Conservation (phyloP, 1,140 invertebrate species). For the Euura saliciscinereae region DNA sequence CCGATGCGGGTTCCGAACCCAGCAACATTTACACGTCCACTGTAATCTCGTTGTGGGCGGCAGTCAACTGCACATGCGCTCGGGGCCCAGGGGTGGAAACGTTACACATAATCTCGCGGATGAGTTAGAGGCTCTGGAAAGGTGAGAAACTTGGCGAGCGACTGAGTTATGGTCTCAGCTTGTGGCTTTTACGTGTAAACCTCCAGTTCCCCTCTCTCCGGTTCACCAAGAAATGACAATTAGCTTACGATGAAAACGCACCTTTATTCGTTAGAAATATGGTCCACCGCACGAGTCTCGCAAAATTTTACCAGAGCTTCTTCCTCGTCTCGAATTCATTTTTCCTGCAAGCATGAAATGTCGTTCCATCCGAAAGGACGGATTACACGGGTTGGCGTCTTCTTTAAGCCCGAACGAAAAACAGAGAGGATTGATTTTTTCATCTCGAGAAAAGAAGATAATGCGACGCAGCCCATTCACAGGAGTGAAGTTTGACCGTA, state of each 20-base stretch:
- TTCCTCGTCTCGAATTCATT: too few species aligned
- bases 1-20: too few species aligned
- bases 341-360: too few species aligned
- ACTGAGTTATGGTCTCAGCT: neutral
- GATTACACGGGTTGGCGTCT: too few species aligned
- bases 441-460: neutral
- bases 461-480: neutral
- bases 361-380: too few species aligned
- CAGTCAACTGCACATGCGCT: neutral
- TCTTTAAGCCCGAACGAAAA: too few species aligned
- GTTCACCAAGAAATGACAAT: too few species aligned
- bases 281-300: too few species aligned
- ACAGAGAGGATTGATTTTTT: neutral
- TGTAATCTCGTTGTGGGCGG: conserved; percentile 2
- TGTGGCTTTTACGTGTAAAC: conserved; percentile 3
- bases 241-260: too few species aligned
- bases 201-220: neutral
- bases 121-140: neutral
- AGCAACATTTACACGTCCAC: too few species aligned
- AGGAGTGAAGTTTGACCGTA: neutral
- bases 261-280: too few species aligned
- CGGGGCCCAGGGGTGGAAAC: neutral
- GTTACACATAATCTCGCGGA: conserved; percentile 1
- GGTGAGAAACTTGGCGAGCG: conserved; percentile 4
- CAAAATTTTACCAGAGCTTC: too few species aligned